Conservation (phyloP, 2,888 invertebrate species). For the Alviniconcha strummeri region DNA sequence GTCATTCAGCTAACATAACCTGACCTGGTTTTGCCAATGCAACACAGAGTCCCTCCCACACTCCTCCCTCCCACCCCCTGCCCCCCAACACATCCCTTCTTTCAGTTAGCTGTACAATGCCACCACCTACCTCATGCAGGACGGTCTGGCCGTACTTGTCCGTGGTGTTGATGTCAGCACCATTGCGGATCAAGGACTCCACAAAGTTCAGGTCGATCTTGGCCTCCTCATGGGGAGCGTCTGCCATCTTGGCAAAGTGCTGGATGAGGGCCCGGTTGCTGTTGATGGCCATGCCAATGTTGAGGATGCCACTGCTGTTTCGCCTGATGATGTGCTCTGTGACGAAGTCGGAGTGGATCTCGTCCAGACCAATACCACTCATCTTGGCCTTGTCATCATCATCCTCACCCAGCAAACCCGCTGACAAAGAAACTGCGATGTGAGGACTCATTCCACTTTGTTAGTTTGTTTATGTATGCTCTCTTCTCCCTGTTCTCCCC, state of each 20-base stretch:
- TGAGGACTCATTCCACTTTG: too few species aligned
- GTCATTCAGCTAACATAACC: too few species aligned
- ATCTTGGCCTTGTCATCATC: conserved; percentile 35
- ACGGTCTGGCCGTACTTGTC: conserved; percentile 71
- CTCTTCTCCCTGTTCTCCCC: too few species aligned
- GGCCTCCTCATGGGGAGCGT: conserved; percentile 54
- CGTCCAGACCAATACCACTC: conserved; percentile 55
- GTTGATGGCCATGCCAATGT: conserved; percentile 43
- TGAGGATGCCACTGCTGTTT: conserved; percentile 27
- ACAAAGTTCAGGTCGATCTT: conserved; percentile 68
- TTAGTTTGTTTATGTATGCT: too few species aligned
- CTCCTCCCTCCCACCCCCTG: too few species aligned
- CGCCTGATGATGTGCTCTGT: background rate
- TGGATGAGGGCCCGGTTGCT: conserved; percentile 66
- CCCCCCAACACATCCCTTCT: too few species aligned
- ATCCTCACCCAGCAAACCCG: conserved; percentile 33
- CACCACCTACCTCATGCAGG: conserved; percentile 66
- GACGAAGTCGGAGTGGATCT: conserved; percentile 49
- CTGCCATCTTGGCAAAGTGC: conserved; percentile 68
- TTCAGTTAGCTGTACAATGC: too few species aligned
- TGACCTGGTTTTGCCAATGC: too few species aligned
- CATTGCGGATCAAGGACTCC: conserved; percentile 58
- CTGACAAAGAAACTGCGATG: conserved; percentile 11
- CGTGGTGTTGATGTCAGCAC: conserved; percentile 67
- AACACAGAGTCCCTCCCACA: too few species aligned